phyloP scores from a whole-genome alignment of 2,797 vertebrate genomes.

The Rachycentron canadum region DNA sequence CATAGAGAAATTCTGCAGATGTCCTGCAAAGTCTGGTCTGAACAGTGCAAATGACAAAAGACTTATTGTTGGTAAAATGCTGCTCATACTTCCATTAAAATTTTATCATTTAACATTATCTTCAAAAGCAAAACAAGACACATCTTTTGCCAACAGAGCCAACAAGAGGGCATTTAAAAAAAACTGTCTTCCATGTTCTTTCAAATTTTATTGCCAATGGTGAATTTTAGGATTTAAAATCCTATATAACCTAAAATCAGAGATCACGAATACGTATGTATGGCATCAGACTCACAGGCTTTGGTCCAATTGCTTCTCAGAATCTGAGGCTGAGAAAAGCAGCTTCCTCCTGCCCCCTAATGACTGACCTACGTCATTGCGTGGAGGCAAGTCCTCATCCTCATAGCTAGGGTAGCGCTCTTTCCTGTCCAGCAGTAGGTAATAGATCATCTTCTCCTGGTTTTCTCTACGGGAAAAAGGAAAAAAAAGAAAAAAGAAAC shows the following conservation, averaged over 20 bases:
- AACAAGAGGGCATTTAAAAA: background rate
- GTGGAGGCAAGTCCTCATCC: conserved; percentile 92
- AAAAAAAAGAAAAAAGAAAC: background rate
- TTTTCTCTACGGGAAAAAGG: conserved; percentile 86
- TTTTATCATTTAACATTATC: background rate
- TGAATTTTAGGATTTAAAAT: no score
- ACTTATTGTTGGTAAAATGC: background rate
- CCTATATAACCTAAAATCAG: conserved; percentile 11
- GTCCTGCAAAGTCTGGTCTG: conserved; percentile 28
- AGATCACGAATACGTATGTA: conserved; percentile 13
- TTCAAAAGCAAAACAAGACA: background rate
- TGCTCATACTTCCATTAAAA: background rate
- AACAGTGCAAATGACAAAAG: conserved; percentile 8
- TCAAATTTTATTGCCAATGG: background rate
- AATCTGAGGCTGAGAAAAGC: conserved; percentile 13
- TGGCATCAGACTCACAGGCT: conserved; percentile 14
- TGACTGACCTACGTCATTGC: conserved; percentile 91
- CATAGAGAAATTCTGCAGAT: conserved; percentile 31
- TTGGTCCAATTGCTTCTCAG: background rate
- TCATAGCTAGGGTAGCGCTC: conserved; percentile 95
- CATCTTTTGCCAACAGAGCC: background rate
- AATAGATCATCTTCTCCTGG: conserved; percentile 97
- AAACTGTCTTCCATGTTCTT: conserved; percentile 1
- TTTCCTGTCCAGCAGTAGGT: conserved; percentile 93
- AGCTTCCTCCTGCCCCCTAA: conserved; percentile 70